Evolutionary conservation across 2,797 vertebrate genomes (phyloP), one percentile per base, ranked within the genome.

Genomic region (Betta splendens): DNA sequence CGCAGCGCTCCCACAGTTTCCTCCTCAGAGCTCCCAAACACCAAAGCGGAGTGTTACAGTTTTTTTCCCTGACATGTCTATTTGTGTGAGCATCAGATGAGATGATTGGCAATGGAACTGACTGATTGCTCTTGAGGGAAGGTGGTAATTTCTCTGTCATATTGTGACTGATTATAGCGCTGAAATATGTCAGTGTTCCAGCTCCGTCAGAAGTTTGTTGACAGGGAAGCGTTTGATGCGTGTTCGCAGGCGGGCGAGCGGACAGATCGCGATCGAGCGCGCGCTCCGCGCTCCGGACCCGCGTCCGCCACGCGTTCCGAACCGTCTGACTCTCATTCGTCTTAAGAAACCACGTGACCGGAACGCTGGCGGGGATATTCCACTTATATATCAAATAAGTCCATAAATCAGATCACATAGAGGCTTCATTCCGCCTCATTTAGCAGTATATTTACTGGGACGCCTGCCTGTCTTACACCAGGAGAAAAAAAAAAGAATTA

Each of bases 91-190:
- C 64, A 7, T 85, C 81, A 77, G 80, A 81, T 72, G 75, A 81
- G 84, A 77, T 83, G 86, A 88, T 85, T 85, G 88, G 79, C 72
- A 77, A 55, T 69, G 68, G 82, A 81, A 57, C 75, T 84, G 84
- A 88, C 77, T 84, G 86, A 87, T 83, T 80, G 85, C 75, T 87
- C 83, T 83, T 80, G 85, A 83, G 79, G 77, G 77, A 87, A 85
- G 75, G 83, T 80, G 79, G 77, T 89, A 81, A 87, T 90, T 90
- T 89, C 71, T 79, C 84, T 84, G 83, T 89, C 89, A 86, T 71
- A 77, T 86, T 81, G 72, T 85, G 84, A 89, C 79, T 88, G 86
- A 90, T 90, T 89, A 85, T 82, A 85, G 84, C 65, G 75, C 71
- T 80, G 82, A 82, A 87, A 86, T 82, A 77, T 86, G 87, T 85